A percentile compares a stretch with the other conserved stretches of the same genome.
Evolutionary conservation across 1,140 invertebrate species (phyloP).

Genomic region (Zaprionus gabonicus): DNA sequence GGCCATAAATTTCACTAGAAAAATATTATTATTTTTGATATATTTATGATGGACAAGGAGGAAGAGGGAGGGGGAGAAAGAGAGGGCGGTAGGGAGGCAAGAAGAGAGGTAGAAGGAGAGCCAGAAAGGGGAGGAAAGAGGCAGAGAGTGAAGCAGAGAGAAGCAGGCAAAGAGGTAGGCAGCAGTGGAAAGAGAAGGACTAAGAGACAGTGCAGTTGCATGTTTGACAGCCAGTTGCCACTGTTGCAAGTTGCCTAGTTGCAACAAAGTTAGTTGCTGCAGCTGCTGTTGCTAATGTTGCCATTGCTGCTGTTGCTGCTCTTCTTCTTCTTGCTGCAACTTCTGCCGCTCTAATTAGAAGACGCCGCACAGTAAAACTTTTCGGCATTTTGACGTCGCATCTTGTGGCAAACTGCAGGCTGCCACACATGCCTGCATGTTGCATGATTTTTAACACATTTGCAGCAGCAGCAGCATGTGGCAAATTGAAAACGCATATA

Average conservation of each 20-base stretch:
- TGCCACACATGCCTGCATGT: background rate
- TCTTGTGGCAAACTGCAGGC: background rate
- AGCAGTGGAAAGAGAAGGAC: too few species aligned
- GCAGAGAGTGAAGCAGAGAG: background rate
- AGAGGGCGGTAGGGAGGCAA: too few species aligned
- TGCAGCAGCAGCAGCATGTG: conserved; percentile 51
- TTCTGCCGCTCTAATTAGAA: conserved; percentile 54
- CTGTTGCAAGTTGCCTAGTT: background rate
- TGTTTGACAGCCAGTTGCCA: background rate
- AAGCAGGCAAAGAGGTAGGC: too few species aligned
- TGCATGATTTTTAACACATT: conserved; percentile 77
- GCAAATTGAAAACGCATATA: conserved; percentile 79
- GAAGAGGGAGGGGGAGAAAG: background rate
- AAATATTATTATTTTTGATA: conserved; percentile 33
- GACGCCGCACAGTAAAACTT: conserved; percentile 27
- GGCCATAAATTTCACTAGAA: conserved; percentile 62
- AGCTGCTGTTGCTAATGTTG: conserved; percentile 7
- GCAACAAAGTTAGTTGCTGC: background rate
- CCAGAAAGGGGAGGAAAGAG: too few species aligned
- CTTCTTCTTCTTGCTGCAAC: conserved; percentile 1
- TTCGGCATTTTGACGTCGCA: conserved; percentile 47
- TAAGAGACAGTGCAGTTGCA: background rate
- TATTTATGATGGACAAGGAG: conserved; percentile 36
- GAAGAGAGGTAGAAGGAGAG: background rate
- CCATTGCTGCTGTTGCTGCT: background rate